Conservation (phyloP, 2,113 vertebrate genomes). For the Regulus satrapa region DNA sequence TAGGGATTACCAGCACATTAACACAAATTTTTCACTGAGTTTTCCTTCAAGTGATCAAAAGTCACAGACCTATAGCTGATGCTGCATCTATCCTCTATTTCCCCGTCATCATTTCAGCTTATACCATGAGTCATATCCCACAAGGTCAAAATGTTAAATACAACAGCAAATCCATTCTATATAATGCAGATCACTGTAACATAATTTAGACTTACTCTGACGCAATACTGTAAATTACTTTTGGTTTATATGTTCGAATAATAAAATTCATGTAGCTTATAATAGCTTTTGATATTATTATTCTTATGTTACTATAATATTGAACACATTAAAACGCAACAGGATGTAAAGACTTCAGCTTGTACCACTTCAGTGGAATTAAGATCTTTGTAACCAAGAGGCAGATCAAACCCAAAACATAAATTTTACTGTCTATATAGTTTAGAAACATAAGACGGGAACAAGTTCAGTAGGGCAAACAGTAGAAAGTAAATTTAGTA, state of each 20-base stretch:
- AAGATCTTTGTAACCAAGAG: not conserved
- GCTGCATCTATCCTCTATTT: not conserved
- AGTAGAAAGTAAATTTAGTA: slow-evolving; percentile 5
- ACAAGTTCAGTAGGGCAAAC: not conserved
- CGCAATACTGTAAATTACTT: not conserved
- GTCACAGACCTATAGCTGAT: not conserved
- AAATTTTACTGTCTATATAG: not conserved
- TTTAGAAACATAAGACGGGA: not conserved
- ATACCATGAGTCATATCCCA: not conserved
- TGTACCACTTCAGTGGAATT: not conserved
- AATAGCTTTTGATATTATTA: not conserved
- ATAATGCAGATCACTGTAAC: not conserved
- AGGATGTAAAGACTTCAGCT: not conserved
- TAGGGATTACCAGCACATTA: not conserved
- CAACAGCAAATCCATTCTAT: not conserved
- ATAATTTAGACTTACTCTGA: not conserved
- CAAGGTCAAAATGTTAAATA: not conserved
- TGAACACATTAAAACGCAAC: not conserved
- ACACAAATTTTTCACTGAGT: not conserved
- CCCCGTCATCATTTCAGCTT: not conserved
- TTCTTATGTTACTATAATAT: not conserved
- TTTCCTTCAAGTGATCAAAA: not conserved
- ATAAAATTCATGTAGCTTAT: slow-evolving; percentile 22
- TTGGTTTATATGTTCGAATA: not conserved
- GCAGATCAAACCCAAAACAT: slow-evolving; percentile 4